phyloP scores from a whole-genome alignment of 2,888 invertebrate genomes.

The Zeuzera pyrina region DNA sequence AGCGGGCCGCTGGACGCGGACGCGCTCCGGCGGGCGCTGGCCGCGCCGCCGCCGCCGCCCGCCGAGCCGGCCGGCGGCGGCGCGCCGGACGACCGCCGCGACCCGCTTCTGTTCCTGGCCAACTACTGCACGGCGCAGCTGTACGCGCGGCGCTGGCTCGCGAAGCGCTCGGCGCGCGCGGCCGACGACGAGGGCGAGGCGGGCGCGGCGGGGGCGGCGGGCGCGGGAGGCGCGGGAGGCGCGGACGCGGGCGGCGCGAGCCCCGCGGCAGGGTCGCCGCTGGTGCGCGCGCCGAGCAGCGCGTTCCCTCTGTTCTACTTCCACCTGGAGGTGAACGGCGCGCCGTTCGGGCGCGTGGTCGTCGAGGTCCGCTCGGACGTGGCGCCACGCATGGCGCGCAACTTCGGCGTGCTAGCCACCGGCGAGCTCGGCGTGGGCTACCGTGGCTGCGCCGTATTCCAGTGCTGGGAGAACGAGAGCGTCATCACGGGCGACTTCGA shows the following conservation, averaged over 20 bases:
- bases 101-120: conserved; percentile 80
- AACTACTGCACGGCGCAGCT: conserved; percentile 85
- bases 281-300: conserved; percentile 15
- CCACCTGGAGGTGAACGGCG: conserved; percentile 82
- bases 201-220: conserved; percentile 13
- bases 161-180: conserved; percentile 18
- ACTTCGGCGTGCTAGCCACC: conserved; percentile 80
- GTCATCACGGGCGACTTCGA: conserved; percentile 88
- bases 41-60: conserved; percentile 62
- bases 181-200: conserved; percentile 19
- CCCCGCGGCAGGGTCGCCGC: conserved; percentile 35
- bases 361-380: conserved; percentile 85
- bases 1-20: conserved; percentile 79
- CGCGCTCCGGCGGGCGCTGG: conserved; percentile 76
- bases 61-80: conserved; percentile 46
- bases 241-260: conserved; percentile 30
- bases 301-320: conserved; percentile 83
- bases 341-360: conserved; percentile 79
- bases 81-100: conserved; percentile 55
- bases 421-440: conserved; percentile 84
- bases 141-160: conserved; percentile 74
- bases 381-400: conserved; percentile 87
- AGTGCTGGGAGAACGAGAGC: conserved; percentile 87
- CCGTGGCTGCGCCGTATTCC: conserved; percentile 85
- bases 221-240: conserved; percentile 23